Conservation (phyloP, 2,888 invertebrate genomes). For the Glaucopsyche alexis region DNA sequence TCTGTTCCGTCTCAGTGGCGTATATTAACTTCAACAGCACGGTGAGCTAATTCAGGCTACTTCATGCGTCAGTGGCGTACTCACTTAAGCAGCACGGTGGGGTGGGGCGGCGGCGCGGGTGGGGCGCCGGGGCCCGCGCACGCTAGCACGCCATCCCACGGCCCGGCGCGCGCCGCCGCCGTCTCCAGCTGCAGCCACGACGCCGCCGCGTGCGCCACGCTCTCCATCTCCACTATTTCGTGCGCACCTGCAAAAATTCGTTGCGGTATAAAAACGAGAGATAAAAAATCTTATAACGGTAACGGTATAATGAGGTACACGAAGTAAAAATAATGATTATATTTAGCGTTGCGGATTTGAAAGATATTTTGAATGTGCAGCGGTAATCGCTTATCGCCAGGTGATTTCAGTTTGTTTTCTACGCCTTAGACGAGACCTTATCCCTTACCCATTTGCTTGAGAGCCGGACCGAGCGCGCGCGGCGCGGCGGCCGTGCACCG, state of each 20-base stretch:
- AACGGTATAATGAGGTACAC: too few relatives aligned
- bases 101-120: constrained; percentile 42
- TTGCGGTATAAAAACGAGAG: too few relatives aligned
- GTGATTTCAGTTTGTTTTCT: neutral
- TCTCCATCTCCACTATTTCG: constrained; percentile 53
- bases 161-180: constrained; percentile 52
- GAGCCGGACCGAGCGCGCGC: constrained; percentile 46
- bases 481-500: constrained; percentile 57
- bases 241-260: constrained; percentile 49
- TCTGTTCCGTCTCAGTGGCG: too few relatives aligned
- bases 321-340: too few relatives aligned
- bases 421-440: neutral
- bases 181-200: constrained; percentile 55
- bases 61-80: constrained; percentile 30
- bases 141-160: constrained; percentile 64
- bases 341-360: too few relatives aligned
- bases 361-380: too few relatives aligned
- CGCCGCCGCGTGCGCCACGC: constrained; percentile 38
- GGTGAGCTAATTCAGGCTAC: too few relatives aligned
- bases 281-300: too few relatives aligned
- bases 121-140: constrained; percentile 51
- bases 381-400: neutral
- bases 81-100: constrained; percentile 57
- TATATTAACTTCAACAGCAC: too few relatives aligned
- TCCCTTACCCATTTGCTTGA: constrained; percentile 56